phyloP scores from a whole-genome alignment of 30 jellyfish, hydroid and myxozoan genomes.

The Hydractinia echinata region DNA sequence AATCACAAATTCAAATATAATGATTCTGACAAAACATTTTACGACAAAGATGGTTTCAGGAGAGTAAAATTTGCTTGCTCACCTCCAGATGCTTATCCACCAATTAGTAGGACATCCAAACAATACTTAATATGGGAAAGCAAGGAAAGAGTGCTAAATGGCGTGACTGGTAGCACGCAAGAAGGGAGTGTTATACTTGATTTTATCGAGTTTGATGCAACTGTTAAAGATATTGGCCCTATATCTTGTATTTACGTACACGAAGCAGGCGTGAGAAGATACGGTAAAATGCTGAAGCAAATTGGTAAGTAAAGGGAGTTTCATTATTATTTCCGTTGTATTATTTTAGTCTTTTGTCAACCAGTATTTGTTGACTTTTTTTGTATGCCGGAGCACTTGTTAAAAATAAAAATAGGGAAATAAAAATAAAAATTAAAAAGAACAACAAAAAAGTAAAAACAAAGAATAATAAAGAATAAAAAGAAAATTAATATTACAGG shows the following conservation, averaged over 20 bases:
- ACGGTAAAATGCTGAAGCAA: too few relatives aligned
- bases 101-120: background rate
- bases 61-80: slow-evolving; percentile 6
- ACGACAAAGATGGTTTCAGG: background rate
- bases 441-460: too few relatives aligned
- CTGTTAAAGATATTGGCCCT: background rate
- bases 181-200: background rate
- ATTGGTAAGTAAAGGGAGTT: too few relatives aligned
- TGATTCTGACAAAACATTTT: background rate
- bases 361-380: too few relatives aligned
- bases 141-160: background rate
- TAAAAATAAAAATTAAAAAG: too few relatives aligned
- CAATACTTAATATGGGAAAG: background rate
- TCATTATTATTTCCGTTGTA: too few relatives aligned
- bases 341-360: too few relatives aligned
- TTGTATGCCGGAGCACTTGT: too few relatives aligned
- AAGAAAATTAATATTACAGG: too few relatives aligned
- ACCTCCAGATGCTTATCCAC: slow-evolving; percentile 13
- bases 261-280: background rate
- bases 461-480: too few relatives aligned
- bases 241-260: background rate
- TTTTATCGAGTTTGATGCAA: background rate
- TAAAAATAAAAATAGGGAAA: too few relatives aligned
- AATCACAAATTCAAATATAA: background rate
- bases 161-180: background rate